A percentile compares a stretch with the other conserved stretches of the same genome.
phyloP scores from a whole-genome alignment of 53 echinoderm and acorn worm genomes.

The Arbacia lixula region DNA sequence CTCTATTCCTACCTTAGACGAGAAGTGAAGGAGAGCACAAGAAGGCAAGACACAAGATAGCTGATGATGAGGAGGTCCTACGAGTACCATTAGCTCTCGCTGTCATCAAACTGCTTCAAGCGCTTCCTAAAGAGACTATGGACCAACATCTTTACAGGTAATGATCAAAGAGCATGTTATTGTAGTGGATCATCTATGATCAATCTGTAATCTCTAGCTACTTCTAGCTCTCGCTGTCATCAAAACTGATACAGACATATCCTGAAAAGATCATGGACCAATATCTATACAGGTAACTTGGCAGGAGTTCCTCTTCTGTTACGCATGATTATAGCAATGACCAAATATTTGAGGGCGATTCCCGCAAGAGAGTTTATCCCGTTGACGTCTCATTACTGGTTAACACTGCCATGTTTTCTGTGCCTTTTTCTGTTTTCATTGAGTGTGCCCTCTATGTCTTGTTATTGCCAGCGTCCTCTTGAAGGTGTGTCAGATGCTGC shows the following conservation, averaged over 20 bases:
- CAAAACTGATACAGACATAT: slow-evolving; percentile 64
- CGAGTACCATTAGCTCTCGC: slow-evolving; percentile 91
- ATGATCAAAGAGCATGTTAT: too few relatives aligned
- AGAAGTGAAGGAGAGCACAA: slow-evolving; percentile 90
- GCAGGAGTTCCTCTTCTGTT: too few relatives aligned
- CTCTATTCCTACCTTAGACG: too few relatives aligned
- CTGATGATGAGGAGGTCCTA: slow-evolving; percentile 81
- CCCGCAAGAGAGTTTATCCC: too few relatives aligned
- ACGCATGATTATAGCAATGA: too few relatives aligned
- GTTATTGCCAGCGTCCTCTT: slow-evolving; percentile 65
- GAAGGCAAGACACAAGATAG: slow-evolving; percentile 62
- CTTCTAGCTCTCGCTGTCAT: slow-evolving; percentile 72
- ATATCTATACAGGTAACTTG: slow-evolving; percentile 45
- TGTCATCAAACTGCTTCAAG: slow-evolving; percentile 87
- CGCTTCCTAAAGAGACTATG: slow-evolving; percentile 71
- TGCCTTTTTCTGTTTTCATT: too few relatives aligned
- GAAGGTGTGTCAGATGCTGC: slow-evolving; percentile 95
- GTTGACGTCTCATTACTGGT: too few relatives aligned
- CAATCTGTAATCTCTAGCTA: neutral
- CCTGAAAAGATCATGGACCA: slow-evolving; percentile 51
- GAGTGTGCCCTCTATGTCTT: too few relatives aligned
- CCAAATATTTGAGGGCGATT: too few relatives aligned
- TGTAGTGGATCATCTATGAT: too few relatives aligned
- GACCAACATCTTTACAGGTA: slow-evolving; percentile 79
- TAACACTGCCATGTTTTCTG: too few relatives aligned